Conservation (phyloP, 2,888 invertebrate species). For the Caenorhabditis virilis region DNA sequence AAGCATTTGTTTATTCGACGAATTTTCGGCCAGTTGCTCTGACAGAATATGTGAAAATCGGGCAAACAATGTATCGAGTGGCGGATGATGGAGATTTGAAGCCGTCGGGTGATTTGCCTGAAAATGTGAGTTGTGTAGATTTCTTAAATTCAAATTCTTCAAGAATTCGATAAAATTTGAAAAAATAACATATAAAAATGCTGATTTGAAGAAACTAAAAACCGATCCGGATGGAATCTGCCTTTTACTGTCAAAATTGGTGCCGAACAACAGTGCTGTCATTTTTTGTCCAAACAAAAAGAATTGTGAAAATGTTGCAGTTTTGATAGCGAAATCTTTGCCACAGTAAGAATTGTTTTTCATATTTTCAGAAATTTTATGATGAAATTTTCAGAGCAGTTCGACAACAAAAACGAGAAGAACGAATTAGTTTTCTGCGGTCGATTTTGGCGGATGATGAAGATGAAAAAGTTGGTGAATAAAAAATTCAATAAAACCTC, state of each 20-base stretch:
- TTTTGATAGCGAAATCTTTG: conserved; percentile 77
- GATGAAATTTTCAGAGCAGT: conserved; percentile 28
- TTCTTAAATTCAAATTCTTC: not conserved
- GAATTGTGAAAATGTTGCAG: conserved; percentile 88
- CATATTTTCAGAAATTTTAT: conserved; percentile 1
- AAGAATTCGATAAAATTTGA: not conserved
- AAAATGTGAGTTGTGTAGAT: conserved; percentile 18
- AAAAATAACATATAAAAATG: not conserved
- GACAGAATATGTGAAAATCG: conserved; percentile 48
- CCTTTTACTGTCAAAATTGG: conserved; percentile 74
- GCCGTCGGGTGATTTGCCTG: conserved; percentile 43
- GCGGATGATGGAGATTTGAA: conserved; percentile 22
- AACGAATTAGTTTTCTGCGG: conserved; percentile 32
- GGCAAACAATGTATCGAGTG: conserved; percentile 38
- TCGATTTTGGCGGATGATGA: conserved; percentile 42
- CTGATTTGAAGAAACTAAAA: conserved; percentile 22
- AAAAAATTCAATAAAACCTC: no score
- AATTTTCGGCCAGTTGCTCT: conserved; percentile 80
- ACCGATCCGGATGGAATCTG: conserved; percentile 51
- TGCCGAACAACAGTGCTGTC: conserved; percentile 81
- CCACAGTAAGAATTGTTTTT: conserved; percentile 68
- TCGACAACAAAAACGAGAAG: conserved; percentile 27
- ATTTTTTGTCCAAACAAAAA: conserved; percentile 91
- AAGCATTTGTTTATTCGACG: conserved; percentile 80
- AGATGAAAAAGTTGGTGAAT: conserved; percentile 23